phyloP scores from a whole-genome alignment of 23 tunicate species.

The Phallusia fumigata region DNA sequence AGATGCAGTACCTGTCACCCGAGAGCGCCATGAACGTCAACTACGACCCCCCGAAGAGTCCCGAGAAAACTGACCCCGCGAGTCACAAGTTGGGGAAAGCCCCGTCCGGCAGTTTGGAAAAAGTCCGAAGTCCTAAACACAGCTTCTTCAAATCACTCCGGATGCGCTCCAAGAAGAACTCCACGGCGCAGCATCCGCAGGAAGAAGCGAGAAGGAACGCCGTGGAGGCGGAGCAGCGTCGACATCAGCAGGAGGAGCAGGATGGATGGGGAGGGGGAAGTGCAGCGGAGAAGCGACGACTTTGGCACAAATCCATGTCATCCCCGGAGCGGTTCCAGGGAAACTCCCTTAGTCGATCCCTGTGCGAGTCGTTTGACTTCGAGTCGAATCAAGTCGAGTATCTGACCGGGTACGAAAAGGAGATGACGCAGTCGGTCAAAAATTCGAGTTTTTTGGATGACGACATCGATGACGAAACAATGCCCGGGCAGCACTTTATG shows the following conservation, averaged over 20 bases:
- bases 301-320: constrained; percentile 47
- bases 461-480: background rate
- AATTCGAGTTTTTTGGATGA: background rate
- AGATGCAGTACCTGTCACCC: constrained; percentile 63
- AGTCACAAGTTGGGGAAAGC: background rate
- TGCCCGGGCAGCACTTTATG: background rate
- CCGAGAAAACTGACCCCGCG: constrained; percentile 4
- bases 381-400: constrained; percentile 43
- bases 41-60: background rate
- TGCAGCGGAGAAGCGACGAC: constrained; percentile 53
- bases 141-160: constrained; percentile 41
- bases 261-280: constrained; percentile 9
- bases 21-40: constrained; percentile 26
- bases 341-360: constrained; percentile 9
- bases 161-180: constrained; percentile 14
- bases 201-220: constrained; percentile 6
- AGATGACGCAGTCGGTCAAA: constrained; percentile 39
- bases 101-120: constrained; percentile 27
- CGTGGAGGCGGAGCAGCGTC: background rate
- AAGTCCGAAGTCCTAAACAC: constrained; percentile 31
- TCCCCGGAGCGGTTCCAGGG: constrained; percentile 33
- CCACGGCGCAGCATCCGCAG: constrained; percentile 9
- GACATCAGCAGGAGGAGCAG: background rate
- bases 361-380: constrained; percentile 49
- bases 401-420: constrained; percentile 61